phyloP scores from a whole-genome alignment of 2,113 vertebrate genomes.

The Propithecus coquereli region DNA sequence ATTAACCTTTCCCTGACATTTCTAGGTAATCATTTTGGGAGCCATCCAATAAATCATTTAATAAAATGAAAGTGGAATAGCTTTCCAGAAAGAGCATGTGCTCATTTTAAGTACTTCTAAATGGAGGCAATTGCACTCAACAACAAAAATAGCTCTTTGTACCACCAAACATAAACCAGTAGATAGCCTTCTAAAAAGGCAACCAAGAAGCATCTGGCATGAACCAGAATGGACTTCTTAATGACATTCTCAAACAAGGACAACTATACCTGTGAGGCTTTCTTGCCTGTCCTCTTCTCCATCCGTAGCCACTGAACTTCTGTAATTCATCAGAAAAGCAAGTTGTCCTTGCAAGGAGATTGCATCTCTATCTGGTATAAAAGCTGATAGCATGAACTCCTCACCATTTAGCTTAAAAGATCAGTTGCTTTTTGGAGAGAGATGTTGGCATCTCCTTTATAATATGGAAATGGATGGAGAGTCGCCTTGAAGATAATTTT shows the following conservation, averaged over 20 bases:
- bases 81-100: slow-evolving; percentile 44
- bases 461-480: background rate
- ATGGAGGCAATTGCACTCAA: background rate
- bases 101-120: slow-evolving; percentile 55
- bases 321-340: background rate
- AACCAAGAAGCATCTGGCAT: background rate
- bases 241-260: slow-evolving; percentile 16
- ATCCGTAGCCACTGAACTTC: background rate
- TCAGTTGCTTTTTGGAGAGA: background rate
- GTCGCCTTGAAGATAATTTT: background rate
- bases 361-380: background rate
- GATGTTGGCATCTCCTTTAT: background rate
- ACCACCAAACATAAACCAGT: background rate
- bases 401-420: background rate
- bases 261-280: background rate
- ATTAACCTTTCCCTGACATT: slow-evolving; percentile 81
- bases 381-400: background rate
- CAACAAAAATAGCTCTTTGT: slow-evolving; percentile 54
- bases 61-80: slow-evolving; percentile 70
- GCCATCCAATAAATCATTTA: slow-evolving; percentile 75
- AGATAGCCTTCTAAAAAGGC: background rate
- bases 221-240: background rate
- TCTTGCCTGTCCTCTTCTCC: background rate
- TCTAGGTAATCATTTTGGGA: slow-evolving; percentile 71
- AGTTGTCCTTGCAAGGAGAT: background rate